phyloP scores from a whole-genome alignment of 2,797 vertebrate species.

The Rachycentron canadum region DNA sequence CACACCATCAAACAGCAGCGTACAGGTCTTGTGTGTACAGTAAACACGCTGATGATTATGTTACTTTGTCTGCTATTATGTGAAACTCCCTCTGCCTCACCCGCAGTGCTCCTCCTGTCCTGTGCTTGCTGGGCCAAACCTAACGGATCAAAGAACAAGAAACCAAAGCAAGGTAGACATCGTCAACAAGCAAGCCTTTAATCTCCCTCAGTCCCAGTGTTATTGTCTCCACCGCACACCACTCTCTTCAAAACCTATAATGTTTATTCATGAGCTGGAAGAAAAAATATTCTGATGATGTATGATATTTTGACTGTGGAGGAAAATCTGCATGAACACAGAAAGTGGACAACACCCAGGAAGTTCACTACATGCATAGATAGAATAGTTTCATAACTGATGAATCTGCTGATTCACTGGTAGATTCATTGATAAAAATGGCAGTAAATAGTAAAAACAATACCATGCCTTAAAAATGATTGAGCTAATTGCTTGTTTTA shows the following conservation, averaged over 20 bases:
- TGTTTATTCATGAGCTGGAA: neutral
- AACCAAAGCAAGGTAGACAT: slow-evolving; percentile 90
- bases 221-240: slow-evolving; percentile 13
- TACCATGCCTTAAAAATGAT: no score
- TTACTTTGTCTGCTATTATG: slow-evolving; percentile 55
- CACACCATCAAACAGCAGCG: slow-evolving; percentile 23
- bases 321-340: neutral
- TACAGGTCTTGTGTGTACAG: slow-evolving; percentile 38
- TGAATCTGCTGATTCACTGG: neutral
- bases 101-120: slow-evolving; percentile 87
- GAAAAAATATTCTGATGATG: neutral
- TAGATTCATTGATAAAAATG: neutral
- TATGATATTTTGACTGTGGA: neutral
- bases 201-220: slow-evolving; percentile 42
- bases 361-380: no score
- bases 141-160: slow-evolving; percentile 90
- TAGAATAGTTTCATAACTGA: no score
- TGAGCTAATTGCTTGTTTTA: neutral
- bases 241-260: neutral
- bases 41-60: slow-evolving; percentile 55
- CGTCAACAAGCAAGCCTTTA: slow-evolving; percentile 36
- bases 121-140: slow-evolving; percentile 87
- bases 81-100: slow-evolving; percentile 58
- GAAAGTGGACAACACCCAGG: no score
- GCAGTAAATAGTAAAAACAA: neutral